Conservation (phyloP, 30 jellyfish, hydroid and myxozoan species). For the Chrysaora quinquecirrha region DNA sequence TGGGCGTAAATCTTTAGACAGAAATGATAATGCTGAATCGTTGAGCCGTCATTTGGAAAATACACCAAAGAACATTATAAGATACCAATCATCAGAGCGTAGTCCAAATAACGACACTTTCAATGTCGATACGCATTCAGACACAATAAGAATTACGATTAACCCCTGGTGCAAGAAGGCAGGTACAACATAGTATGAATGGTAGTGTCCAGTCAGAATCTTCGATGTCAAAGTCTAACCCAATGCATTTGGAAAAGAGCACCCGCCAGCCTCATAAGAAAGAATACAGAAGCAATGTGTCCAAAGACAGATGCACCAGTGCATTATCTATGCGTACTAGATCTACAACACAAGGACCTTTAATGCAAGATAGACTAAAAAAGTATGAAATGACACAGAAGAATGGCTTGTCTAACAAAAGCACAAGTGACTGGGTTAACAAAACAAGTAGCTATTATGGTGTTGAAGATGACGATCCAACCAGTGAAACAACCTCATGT, state of each 20-base stretch:
- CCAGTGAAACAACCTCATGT: neutral
- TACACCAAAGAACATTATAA: neutral
- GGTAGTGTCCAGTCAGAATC: no score
- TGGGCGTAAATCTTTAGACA: no score
- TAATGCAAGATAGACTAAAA: neutral
- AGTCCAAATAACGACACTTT: neutral
- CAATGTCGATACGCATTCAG: no score
- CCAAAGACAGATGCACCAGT: no score
- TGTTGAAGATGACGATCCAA: neutral
- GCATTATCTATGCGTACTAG: no score
- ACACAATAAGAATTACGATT: no score
- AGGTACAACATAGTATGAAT: no score
- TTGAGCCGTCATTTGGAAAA: neutral
- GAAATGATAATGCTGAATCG: neutral
- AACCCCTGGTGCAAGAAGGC: no score
- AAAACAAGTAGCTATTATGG: neutral
- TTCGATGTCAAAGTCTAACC: no score
- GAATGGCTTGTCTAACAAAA: neutral
- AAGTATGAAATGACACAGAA: neutral
- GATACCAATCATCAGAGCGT: neutral
- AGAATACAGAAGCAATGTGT: no score
- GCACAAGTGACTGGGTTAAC: neutral
- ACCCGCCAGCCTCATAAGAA: no score
- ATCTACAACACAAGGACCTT: neutral
- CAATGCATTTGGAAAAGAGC: no score